phyloP scores from a whole-genome alignment of 2,797 vertebrate genomes.

The Leptatherina wallacei region DNA sequence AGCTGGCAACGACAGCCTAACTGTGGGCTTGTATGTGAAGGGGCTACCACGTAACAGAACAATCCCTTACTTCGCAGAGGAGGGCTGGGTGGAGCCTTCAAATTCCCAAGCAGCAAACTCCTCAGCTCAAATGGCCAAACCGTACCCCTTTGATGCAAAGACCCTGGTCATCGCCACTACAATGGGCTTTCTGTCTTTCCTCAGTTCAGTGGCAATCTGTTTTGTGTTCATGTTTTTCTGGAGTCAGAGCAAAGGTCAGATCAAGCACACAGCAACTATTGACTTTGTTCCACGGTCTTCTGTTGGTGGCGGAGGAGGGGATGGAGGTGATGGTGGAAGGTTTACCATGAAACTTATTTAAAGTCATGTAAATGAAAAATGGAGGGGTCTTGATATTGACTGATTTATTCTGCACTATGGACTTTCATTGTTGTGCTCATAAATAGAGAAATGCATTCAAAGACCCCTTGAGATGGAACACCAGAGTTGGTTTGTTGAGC shows the following conservation, averaged over 20 bases:
- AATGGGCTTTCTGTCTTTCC: slow-evolving; percentile 91
- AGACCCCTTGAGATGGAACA: slow-evolving; percentile 27
- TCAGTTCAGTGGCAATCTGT: slow-evolving; percentile 90
- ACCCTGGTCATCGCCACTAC: slow-evolving; percentile 89
- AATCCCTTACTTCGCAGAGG: slow-evolving; percentile 70
- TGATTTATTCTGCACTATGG: slow-evolving; percentile 11
- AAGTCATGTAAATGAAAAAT: slow-evolving; percentile 29
- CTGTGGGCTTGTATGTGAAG: slow-evolving; percentile 85
- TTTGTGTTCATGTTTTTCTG: slow-evolving; percentile 93
- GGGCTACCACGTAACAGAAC: slow-evolving; percentile 79
- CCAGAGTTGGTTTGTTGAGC: slow-evolving; percentile 24
- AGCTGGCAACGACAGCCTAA: slow-evolving; percentile 88
- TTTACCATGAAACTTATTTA: slow-evolving; percentile 89
- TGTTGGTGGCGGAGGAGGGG: slow-evolving; percentile 80
- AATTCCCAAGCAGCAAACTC: slow-evolving; percentile 77
- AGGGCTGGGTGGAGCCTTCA: slow-evolving; percentile 77
- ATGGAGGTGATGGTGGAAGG: slow-evolving; percentile 78
- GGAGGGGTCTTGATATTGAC: slow-evolving; percentile 11
- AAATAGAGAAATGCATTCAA: slow-evolving; percentile 21
- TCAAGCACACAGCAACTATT: slow-evolving; percentile 88
- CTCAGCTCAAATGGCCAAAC: slow-evolving; percentile 73
- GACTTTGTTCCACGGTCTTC: slow-evolving; percentile 87
- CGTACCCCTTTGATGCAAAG: slow-evolving; percentile 85
- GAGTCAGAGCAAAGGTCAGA: slow-evolving; percentile 91
- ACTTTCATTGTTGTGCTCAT: slow-evolving; percentile 12